Evolutionary conservation across 2,113 vertebrate species (phyloP).

Genomic region (Erythrolamprus reginae): DNA sequence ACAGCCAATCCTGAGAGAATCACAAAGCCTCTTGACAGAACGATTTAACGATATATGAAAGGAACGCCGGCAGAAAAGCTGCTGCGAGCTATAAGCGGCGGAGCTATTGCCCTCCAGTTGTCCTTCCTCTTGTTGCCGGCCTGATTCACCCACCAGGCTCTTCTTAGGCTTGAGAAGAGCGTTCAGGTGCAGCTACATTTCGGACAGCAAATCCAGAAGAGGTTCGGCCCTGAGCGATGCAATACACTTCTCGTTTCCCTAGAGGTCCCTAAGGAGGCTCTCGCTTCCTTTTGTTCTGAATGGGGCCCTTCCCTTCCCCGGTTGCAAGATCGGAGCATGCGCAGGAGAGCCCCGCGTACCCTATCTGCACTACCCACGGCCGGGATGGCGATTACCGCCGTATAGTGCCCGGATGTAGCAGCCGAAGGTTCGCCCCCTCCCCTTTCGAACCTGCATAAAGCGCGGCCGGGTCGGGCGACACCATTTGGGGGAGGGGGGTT

Average conservation of each 20-base stretch:
- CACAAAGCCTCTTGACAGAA: neutral
- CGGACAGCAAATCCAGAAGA: neutral
- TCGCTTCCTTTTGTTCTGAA: neutral
- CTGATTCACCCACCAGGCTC: neutral
- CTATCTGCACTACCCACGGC: neutral
- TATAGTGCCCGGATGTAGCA: constrained; percentile 51
- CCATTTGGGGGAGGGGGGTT: neutral
- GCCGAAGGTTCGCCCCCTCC: constrained; percentile 6
- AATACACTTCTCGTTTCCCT: neutral
- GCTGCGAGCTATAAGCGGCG: neutral
- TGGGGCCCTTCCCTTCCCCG: neutral
- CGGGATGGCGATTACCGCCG: constrained; percentile 7
- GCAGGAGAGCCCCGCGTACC: neutral
- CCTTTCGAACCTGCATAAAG: neutral
- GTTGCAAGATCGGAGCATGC: neutral
- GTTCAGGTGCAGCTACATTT: no score
- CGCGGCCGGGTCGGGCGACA: neutral
- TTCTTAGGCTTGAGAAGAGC: neutral
- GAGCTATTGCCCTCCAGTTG: neutral
- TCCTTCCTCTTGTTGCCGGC: neutral
- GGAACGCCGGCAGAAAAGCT: neutral
- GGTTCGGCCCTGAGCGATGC: neutral
- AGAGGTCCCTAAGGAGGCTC: neutral
- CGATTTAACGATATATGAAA: neutral
- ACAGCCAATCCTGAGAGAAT: neutral